phyloP scores from a whole-genome alignment of 1,140 invertebrate species.

The Streblospio benedicti region DNA sequence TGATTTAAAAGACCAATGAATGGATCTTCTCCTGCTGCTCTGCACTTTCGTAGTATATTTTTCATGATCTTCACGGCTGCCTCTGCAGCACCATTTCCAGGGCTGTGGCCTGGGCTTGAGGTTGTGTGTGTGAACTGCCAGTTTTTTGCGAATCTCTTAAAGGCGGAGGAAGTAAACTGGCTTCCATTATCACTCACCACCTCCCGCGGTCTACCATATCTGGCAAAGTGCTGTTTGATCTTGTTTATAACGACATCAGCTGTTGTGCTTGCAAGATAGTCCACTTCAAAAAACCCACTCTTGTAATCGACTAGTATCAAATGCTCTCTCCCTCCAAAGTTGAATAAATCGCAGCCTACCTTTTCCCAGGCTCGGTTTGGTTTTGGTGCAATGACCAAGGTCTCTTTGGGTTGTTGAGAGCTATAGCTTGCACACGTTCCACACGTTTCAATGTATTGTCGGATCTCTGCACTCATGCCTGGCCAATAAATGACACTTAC shows the following conservation, averaged over 20 bases:
- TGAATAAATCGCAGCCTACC: slow-evolving; percentile 2
- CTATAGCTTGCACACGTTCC: background rate
- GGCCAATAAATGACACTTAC: slow-evolving; percentile 1
- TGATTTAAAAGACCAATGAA: slow-evolving; percentile 15
- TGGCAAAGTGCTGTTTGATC: background rate
- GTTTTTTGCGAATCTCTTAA: background rate
- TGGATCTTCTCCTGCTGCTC: slow-evolving; percentile 1
- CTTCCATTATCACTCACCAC: slow-evolving; percentile 1
- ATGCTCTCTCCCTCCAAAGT: background rate
- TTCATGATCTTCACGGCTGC: background rate
- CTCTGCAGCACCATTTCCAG: slow-evolving; percentile 9
- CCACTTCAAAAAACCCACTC: slow-evolving; percentile 7
- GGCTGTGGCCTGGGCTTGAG: background rate
- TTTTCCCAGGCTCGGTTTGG: slow-evolving; percentile 5
- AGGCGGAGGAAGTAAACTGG: background rate
- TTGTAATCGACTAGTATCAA: slow-evolving; percentile 4
- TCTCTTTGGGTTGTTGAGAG: background rate
- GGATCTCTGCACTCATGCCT: background rate
- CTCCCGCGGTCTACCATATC: slow-evolving; percentile 6
- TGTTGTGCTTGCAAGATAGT: background rate
- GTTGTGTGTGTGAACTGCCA: background rate
- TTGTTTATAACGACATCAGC: background rate
- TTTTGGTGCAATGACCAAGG: background rate
- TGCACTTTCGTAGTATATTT: background rate
- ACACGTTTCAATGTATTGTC: slow-evolving; percentile 1